These are phyloP conservation scores for Petromus typicus DNA, from an alignment of 2,113 vertebrate species.

Conservation along the genomic window DNA sequence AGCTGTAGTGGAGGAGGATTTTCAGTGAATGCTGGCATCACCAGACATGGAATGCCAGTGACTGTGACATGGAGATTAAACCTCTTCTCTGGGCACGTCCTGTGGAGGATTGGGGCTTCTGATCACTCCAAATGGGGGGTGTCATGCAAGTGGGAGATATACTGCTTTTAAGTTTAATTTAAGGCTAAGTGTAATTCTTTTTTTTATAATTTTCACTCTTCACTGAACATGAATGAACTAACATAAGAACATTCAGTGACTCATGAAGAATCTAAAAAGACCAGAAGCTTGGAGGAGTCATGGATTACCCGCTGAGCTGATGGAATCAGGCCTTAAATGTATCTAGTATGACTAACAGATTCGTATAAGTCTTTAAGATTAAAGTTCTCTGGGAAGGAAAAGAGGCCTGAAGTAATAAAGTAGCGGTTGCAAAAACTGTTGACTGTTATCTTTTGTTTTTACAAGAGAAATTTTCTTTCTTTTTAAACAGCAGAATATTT, in stretches of 20 bases:
- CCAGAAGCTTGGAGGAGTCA: background rate
- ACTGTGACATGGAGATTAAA: accelerated
- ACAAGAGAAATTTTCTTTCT: too few relatives aligned
- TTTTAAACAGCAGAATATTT: too few relatives aligned
- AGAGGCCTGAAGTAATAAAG: conserved; percentile 27
- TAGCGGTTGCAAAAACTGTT: background rate
- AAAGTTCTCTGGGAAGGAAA: conserved; percentile 7
- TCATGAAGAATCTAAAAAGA: conserved; percentile 27
- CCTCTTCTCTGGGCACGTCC: accelerated
- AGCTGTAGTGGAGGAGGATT: background rate
- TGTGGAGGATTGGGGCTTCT: accelerated
- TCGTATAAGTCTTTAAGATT: background rate
- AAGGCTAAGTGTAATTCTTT: background rate
- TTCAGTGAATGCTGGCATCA: background rate
- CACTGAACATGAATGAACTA: background rate
- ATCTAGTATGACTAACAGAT: background rate
- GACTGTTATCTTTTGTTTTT: background rate
- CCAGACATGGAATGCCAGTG: background rate
- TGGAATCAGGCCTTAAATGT: background rate
- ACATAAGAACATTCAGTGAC: background rate
- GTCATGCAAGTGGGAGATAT: background rate
- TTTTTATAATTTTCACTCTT: background rate
- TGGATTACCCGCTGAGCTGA: background rate
- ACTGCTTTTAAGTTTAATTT: background rate
- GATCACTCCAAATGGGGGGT: accelerated